Evolutionary conservation across 2,888 invertebrate genomes (phyloP).

Genomic region (Osmoderma eremita): DNA sequence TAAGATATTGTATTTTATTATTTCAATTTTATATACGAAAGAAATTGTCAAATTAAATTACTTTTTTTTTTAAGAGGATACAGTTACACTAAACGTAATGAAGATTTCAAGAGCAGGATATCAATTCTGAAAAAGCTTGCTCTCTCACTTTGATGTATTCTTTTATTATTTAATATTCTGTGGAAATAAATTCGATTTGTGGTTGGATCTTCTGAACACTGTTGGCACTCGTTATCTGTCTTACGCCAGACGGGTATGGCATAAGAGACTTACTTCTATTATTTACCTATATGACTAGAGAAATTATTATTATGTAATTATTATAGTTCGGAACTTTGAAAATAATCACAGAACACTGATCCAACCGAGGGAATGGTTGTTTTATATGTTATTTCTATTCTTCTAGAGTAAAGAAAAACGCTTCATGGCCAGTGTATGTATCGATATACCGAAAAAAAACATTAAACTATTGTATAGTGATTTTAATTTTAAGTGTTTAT

Average conservation of each 20-base stretch:
- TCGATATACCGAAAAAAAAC: conserved; percentile 5
- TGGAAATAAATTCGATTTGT: not conserved
- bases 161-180: not conserved
- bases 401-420: conserved; percentile 14
- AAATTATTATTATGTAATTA: not conserved
- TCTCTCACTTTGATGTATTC: not conserved
- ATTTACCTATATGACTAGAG: not conserved
- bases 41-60: too few relatives aligned
- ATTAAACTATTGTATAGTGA: conserved; percentile 6
- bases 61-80: too few relatives aligned
- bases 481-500: conserved; percentile 15
- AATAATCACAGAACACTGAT: not conserved
- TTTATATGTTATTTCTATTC: not conserved
- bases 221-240: not conserved
- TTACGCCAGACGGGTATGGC: not conserved
- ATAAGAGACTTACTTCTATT: not conserved
- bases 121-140: too few relatives aligned
- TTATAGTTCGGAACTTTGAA: not conserved
- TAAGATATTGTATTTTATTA: too few relatives aligned
- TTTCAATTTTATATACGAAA: too few relatives aligned
- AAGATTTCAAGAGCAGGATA: too few relatives aligned
- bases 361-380: not conserved
- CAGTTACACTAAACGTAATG: too few relatives aligned
- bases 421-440: conserved; percentile 28
- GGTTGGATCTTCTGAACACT: not conserved